These are phyloP conservation scores for Chelonus formosanus DNA, from an alignment of 2,888 invertebrate genomes.

Conservation along the genomic window DNA sequence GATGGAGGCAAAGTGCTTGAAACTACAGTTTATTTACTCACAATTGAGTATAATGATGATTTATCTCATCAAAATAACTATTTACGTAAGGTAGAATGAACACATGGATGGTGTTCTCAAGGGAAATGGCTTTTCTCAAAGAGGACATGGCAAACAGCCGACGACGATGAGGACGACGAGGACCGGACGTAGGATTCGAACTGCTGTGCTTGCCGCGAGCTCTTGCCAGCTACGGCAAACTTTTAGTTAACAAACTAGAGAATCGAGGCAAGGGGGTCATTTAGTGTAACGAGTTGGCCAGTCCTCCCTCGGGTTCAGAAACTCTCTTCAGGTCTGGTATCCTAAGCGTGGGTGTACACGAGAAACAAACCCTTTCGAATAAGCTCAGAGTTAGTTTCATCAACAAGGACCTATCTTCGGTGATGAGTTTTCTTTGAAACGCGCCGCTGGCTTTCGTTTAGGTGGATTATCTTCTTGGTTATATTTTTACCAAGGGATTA, in stretches of 20 bases:
- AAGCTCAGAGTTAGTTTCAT: conserved; percentile 27
- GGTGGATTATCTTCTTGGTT: conserved; percentile 16
- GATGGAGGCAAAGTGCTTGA: too few species aligned
- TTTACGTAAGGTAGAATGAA: too few species aligned
- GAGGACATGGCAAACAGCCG: conserved; percentile 28
- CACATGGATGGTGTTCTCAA: background rate
- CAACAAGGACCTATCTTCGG: conserved; percentile 23
- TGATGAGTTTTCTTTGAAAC: conserved; percentile 30
- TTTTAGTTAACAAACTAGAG: conserved; percentile 51
- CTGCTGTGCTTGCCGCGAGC: conserved; percentile 28
- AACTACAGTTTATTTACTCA: too few species aligned
- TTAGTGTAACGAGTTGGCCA: conserved; percentile 46
- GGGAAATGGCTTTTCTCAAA: conserved; percentile 25
- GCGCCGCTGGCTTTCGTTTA: conserved; percentile 1
- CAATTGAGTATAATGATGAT: too few species aligned
- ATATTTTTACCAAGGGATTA: conserved; percentile 4
- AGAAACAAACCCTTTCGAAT: conserved; percentile 16
- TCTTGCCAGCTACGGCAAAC: conserved; percentile 37
- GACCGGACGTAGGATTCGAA: conserved; percentile 14
- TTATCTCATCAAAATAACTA: too few species aligned
- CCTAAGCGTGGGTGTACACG: conserved; percentile 4
- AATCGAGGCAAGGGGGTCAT: conserved; percentile 47
- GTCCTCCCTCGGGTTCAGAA: conserved; percentile 28
- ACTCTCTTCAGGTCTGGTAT: conserved; percentile 20
- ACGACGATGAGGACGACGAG: background rate